Evolutionary conservation across 2,888 invertebrate species (phyloP).

Genomic region (Minunthozetes semirufus): DNA sequence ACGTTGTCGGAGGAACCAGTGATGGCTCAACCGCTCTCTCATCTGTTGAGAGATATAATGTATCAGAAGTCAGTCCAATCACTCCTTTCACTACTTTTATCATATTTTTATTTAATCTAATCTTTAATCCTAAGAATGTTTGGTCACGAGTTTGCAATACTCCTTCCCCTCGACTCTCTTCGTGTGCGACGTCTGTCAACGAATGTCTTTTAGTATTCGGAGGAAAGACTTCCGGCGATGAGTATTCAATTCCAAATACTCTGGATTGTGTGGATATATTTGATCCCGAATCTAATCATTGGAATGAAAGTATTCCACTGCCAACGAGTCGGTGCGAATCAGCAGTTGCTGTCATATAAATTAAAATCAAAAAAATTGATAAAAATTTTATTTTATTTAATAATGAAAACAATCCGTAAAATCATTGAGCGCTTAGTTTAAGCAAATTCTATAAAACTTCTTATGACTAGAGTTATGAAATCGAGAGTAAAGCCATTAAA

Average conservation of each 20-base stretch:
- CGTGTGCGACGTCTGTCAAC: constrained; percentile 76
- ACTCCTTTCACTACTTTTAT: background rate
- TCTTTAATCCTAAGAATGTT: constrained; percentile 56
- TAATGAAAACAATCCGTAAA: constrained; percentile 26
- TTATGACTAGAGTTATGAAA: background rate
- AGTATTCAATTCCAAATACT: constrained; percentile 50
- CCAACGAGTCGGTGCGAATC: constrained; percentile 80
- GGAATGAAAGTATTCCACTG: constrained; percentile 70
- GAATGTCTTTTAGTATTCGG: constrained; percentile 75
- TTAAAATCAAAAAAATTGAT: background rate
- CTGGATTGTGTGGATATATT: constrained; percentile 75
- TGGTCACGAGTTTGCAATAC: constrained; percentile 72
- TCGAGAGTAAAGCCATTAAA: too few relatives aligned
- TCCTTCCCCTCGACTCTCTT: constrained; percentile 68
- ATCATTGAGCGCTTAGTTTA: constrained; percentile 23
- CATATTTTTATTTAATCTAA: background rate
- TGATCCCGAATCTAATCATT: constrained; percentile 67
- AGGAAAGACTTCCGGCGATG: constrained; percentile 51
- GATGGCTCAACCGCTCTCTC: constrained; percentile 65
- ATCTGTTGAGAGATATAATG: constrained; percentile 74
- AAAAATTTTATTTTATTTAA: background rate
- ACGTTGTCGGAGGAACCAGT: constrained; percentile 82
- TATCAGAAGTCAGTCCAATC: constrained; percentile 59
- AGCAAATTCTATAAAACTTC: background rate
- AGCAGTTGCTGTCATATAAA: constrained; percentile 67